phyloP scores from a whole-genome alignment of 2,797 vertebrate genomes.

The Hippopotamyrus pictus region DNA sequence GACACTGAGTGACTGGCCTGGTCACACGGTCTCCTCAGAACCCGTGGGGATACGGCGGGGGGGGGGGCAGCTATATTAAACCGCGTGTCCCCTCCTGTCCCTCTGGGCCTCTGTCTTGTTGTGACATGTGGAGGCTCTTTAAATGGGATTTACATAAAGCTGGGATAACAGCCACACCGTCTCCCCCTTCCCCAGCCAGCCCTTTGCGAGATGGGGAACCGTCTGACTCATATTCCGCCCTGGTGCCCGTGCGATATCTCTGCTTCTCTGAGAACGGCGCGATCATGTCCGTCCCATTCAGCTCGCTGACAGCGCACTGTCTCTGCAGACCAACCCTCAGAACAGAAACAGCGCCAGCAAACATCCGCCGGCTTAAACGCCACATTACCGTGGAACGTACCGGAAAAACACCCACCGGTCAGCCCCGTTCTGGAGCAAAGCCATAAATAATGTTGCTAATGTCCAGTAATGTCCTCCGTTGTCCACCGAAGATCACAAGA shows the following conservation, averaged over 20 bases:
- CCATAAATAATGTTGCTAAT: background rate
- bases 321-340: background rate
- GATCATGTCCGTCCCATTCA: background rate
- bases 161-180: background rate
- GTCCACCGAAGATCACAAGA: background rate
- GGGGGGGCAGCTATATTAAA: background rate
- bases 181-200: background rate
- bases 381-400: background rate
- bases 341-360: background rate
- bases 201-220: background rate
- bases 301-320: background rate
- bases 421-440: background rate
- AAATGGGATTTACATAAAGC: constrained; percentile 3
- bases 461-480: background rate
- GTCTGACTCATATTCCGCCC: background rate
- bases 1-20: background rate
- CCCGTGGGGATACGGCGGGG: background rate
- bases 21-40: background rate
- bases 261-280: background rate
- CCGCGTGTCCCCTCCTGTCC: background rate
- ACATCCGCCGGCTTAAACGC: background rate
- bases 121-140: background rate
- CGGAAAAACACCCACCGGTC: background rate
- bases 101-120: background rate
- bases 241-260: background rate